Base-by-base conservation (phyloP, 2,888 invertebrate species). In the Dolichopus griseipennis region DNA sequence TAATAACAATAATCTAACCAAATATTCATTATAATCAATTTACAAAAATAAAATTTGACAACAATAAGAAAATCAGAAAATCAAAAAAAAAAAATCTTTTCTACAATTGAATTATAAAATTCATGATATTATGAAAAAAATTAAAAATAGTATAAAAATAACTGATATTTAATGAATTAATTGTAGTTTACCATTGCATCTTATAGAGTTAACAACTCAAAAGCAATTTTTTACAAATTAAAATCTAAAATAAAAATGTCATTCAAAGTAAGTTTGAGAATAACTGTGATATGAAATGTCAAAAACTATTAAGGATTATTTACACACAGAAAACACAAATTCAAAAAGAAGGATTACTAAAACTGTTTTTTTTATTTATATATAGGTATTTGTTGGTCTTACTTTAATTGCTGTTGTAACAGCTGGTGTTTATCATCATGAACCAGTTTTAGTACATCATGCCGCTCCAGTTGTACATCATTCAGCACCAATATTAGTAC, bases 401-500 rank as follows among this genome's bases (percentile, higher is more conserved):
- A 18, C 52, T 18, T 52, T 52, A 52, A 18, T 52, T 18, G 15
- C 52, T 1, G 15, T 52, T n/a, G 52, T 79, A 70, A 76, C 76
- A 70, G 79, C 78, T 66, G 78, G 77, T 18, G 72, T 73, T 61
- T 74, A 76, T 18, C 73, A 73, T 27, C 61, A 77, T 27, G 75
- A 75, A 0, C 72, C 73, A 27, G 64, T 64, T 64, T 41, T 41
- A 41, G 41, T 41, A 41, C 64, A 64, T 64, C 62, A 62, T 62
- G 2, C 64, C 41, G 69, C 70, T 15, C 67, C 68, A 41, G 61
- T 68, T 9, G 18, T 27, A 27, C 33, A 33, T 64, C 18, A 18
- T 22, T 27, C 27, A 18, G 64, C 22, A 12, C 12, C 12, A 12
- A 27, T 27, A 4, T 27, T 27, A 27, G 27, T 27, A 27, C 27